Evolutionary conservation across 1,140 invertebrate species (phyloP).

Genomic region (Andrena cerasifolii): DNA sequence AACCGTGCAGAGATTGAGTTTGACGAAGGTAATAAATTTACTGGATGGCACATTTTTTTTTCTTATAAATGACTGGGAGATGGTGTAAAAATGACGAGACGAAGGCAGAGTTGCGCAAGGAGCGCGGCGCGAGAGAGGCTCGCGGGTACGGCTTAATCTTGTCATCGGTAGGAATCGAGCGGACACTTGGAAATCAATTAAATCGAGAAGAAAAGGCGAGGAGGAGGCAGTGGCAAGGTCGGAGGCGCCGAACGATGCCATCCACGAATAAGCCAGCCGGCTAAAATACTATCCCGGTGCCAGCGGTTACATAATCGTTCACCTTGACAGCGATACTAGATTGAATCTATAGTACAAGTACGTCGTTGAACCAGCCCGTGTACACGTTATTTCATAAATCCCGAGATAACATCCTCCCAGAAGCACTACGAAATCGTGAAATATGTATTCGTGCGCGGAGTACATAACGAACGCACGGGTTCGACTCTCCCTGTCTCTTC

Average conservation of each 20-base stretch:
- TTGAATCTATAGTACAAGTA: constrained; percentile 32
- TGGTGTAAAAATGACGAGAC: no score
- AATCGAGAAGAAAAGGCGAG: not conserved
- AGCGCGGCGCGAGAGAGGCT: not conserved
- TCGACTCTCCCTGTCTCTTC: not conserved
- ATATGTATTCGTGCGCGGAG: constrained; percentile 19
- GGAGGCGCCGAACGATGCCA: not conserved
- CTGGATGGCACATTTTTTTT: no score
- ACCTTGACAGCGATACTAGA: constrained; percentile 45
- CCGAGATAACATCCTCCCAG: constrained; percentile 32
- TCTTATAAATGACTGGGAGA: no score
- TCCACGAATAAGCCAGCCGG: not conserved
- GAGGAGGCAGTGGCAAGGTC: not conserved
- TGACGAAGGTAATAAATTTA: no score
- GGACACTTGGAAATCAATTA: constrained; percentile 15
- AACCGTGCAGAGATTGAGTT: no score
- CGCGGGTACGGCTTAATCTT: not conserved
- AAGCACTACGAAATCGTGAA: constrained; percentile 11
- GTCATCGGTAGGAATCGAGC: not conserved
- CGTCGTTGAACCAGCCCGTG: constrained; percentile 3
- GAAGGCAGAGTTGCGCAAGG: not conserved
- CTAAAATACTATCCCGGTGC: not conserved
- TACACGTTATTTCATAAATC: constrained; percentile 39
- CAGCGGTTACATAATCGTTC: constrained; percentile 25
- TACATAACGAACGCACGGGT: constrained; percentile 1